These are phyloP conservation scores for Heliconius charithonia DNA, from an alignment of 2,888 invertebrate species.

Conservation along the genomic window DNA sequence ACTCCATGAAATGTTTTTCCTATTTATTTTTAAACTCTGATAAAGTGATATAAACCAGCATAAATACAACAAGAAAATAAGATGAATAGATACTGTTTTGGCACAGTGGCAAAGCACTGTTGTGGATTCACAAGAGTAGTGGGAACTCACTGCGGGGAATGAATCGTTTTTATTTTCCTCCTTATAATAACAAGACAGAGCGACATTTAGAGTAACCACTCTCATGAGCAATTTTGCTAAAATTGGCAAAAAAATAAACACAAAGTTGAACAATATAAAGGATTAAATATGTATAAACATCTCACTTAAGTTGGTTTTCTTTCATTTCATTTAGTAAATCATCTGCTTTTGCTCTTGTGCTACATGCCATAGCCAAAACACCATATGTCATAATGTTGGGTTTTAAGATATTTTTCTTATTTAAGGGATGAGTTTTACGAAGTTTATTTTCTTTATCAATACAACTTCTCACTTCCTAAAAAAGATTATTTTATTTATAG, in stretches of 20 bases:
- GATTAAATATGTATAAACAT: neutral
- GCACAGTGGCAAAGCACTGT: no score
- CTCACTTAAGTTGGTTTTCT: slow-evolving; percentile 85
- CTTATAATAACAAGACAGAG: no score
- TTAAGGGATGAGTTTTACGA: slow-evolving; percentile 63
- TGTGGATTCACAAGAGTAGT: no score
- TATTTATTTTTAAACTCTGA: no score
- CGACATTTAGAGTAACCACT: no score
- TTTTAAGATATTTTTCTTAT: slow-evolving; percentile 77
- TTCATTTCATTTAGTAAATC: slow-evolving; percentile 89
- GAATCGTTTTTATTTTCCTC: no score
- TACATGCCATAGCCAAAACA: slow-evolving; percentile 91
- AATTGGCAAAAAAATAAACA: neutral
- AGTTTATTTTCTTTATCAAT: slow-evolving; percentile 78
- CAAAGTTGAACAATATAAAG: neutral
- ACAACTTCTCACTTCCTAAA: slow-evolving; percentile 82
- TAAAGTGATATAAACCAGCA: no score
- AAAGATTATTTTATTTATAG: slow-evolving; percentile 35
- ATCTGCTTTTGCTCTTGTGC: slow-evolving; percentile 84
- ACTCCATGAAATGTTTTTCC: no score
- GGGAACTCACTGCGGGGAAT: no score
- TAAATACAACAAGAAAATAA: no score
- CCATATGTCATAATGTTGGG: slow-evolving; percentile 94
- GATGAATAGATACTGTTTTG: no score
- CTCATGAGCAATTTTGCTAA: no score